These are phyloP conservation scores for Prionace glauca DNA, from an alignment of 2,797 vertebrate genomes.

Conservation along the genomic window DNA sequence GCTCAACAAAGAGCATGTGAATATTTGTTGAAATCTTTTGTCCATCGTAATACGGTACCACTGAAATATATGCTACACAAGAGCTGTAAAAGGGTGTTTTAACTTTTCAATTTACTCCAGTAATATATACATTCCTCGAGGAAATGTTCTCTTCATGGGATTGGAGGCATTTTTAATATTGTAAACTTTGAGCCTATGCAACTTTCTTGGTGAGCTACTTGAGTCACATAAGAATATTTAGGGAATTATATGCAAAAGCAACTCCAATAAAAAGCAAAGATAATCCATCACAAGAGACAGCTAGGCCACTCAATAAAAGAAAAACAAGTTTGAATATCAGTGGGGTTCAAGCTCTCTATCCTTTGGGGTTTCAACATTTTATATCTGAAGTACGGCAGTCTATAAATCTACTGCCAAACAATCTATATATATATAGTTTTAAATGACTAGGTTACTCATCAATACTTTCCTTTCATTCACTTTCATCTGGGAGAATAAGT, in stretches of 20 bases:
- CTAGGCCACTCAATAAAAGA: background rate
- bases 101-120: background rate
- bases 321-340: background rate
- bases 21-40: slow-evolving; percentile 26
- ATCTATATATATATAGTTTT: background rate
- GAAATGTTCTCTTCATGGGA: background rate
- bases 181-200: background rate
- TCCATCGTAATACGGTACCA: background rate
- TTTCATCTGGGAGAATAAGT: background rate
- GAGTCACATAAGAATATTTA: background rate
- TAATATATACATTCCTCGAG: background rate
- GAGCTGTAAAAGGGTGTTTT: slow-evolving; percentile 17
- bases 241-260: background rate
- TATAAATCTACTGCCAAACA: background rate
- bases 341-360: background rate
- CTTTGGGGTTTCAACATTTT: background rate
- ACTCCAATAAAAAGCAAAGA: background rate
- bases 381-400: background rate
- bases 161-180: background rate
- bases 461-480: background rate
- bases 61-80: background rate
- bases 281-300: background rate
- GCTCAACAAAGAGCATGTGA: background rate
- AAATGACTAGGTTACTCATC: background rate
- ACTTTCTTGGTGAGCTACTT: background rate